phyloP scores from a whole-genome alignment of 2,888 invertebrate species.

The Lithophane socia region DNA sequence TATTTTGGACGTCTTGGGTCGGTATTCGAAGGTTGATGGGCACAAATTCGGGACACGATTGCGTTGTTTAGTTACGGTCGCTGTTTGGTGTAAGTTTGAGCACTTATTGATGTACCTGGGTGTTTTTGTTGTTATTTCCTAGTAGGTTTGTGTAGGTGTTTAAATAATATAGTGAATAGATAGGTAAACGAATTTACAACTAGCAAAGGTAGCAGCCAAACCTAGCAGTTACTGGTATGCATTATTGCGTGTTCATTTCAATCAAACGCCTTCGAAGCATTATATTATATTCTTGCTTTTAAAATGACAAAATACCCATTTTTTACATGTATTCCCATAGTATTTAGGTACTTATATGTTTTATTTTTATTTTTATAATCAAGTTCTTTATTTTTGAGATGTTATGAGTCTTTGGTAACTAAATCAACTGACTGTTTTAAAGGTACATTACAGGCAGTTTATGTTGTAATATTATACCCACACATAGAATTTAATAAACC shows the following conservation, averaged over 20 bases:
- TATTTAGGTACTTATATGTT: neutral
- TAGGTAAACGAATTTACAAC: neutral
- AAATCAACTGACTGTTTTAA: neutral
- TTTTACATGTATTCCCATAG: neutral
- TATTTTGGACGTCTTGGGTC: conserved; percentile 60
- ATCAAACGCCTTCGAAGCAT: neutral
- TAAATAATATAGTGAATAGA: neutral
- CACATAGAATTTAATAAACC: neutral
- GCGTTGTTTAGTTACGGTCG: conserved; percentile 55
- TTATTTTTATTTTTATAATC: neutral
- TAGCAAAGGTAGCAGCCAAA: neutral
- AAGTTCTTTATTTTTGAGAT: neutral
- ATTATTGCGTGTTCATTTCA: neutral
- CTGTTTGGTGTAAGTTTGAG: conserved; percentile 60
- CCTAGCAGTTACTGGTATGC: neutral
- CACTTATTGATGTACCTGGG: conserved; percentile 45
- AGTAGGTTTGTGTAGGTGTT: neutral
- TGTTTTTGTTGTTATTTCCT: conserved; percentile 44
- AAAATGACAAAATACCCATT: neutral
- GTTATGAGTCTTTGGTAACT: neutral
- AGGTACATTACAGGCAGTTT: neutral
- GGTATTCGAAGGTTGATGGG: conserved; percentile 22
- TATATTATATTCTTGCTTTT: neutral
- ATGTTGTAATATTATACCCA: neutral
- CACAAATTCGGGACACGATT: conserved; percentile 59